Conservation (phyloP, 92 coral and sea anemone genomes). For the Desmophyllum pertusum region DNA sequence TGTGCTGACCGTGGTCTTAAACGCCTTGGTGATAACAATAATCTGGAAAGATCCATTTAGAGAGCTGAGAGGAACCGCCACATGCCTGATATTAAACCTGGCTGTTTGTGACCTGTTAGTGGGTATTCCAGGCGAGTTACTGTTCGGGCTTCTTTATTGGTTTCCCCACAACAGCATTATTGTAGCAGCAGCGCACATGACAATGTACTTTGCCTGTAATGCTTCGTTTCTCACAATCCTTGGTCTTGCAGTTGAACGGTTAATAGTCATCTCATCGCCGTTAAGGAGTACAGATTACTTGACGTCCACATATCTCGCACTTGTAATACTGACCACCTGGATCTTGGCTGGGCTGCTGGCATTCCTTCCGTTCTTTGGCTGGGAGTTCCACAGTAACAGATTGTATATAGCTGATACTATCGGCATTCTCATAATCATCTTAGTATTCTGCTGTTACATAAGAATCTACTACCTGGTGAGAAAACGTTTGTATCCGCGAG, state of each 20-base stretch:
- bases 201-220: neutral
- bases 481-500: neutral
- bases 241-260: conserved; percentile 19
- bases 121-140: conserved; percentile 14
- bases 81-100: conserved; percentile 26
- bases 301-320: neutral
- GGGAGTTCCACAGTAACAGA: neutral
- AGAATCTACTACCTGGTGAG: conserved; percentile 17
- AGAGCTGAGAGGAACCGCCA: neutral
- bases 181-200: neutral
- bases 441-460: neutral
- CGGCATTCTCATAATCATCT: neutral
- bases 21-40: conserved; percentile 1
- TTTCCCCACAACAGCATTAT: neutral
- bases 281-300: neutral
- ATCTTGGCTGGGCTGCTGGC: neutral
- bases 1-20: neutral
- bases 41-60: conserved; percentile 31
- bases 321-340: neutral
- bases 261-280: neutral
- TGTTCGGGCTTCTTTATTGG: neutral
- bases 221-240: conserved; percentile 11
- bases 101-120: conserved; percentile 14
- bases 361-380: neutral
- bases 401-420: neutral